Conservation (phyloP, 2,888 invertebrate genomes). For the Drosophila picticornis region DNA sequence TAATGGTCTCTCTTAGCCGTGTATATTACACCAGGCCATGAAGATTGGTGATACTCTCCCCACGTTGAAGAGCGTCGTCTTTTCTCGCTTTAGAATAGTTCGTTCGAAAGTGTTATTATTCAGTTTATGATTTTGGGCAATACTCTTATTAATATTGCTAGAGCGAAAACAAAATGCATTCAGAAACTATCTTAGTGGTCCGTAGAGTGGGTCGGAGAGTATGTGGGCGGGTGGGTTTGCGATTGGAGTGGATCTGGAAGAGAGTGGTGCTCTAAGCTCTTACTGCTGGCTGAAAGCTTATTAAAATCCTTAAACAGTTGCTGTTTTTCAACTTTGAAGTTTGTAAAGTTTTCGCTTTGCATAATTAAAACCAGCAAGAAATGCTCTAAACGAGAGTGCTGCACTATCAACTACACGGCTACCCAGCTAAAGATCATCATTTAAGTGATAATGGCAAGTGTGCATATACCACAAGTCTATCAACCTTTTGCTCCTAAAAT, state of each 20-base stretch:
- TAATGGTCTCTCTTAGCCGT: constrained; percentile 1
- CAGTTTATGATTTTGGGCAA: background rate
- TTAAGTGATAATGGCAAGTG: background rate
- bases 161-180: constrained; percentile 2
- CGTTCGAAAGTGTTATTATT: background rate
- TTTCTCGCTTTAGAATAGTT: background rate
- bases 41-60: background rate
- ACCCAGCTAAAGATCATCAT: background rate
- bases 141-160: background rate
- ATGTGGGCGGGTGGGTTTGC: background rate
- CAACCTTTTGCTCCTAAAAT: too few relatives aligned
- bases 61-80: background rate
- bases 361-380: constrained; percentile 64
- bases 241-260: background rate
- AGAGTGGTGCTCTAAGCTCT: constrained; percentile 9
- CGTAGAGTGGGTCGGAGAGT: background rate
- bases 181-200: background rate
- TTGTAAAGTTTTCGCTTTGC: constrained; percentile 75
- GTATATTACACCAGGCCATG: background rate
- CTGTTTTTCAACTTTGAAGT: constrained; percentile 58
- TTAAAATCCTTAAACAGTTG: constrained; percentile 53
- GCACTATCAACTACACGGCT: background rate
- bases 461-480: too few relatives aligned
- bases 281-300: constrained; percentile 23
- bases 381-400: background rate